Evolutionary conservation across 2,113 vertebrate genomes (phyloP).

Genomic region (Thalassarche chlororhynchos): DNA sequence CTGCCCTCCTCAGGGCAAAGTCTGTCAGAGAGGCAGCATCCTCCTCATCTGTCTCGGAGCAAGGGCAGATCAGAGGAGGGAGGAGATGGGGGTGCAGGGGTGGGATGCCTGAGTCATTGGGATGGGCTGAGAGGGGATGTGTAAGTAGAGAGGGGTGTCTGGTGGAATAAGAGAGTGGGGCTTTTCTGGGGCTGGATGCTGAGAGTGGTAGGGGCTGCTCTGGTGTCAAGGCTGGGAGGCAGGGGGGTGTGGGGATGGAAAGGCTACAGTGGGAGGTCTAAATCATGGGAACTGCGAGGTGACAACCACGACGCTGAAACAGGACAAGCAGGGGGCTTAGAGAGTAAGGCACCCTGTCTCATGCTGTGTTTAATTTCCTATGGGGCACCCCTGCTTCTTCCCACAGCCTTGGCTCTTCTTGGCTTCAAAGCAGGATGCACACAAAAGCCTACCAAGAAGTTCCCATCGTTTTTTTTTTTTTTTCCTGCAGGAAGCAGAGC

Average conservation of each 20-base stretch:
- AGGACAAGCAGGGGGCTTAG: not conserved
- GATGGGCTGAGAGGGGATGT: not conserved
- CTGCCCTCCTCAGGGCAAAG: not conserved
- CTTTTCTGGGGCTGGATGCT: not conserved
- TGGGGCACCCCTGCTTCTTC: not conserved
- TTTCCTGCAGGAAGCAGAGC: constrained; percentile 18
- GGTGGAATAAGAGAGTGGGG: not conserved
- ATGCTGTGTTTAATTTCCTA: not conserved
- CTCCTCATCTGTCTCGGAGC: not conserved
- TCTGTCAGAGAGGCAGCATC: not conserved
- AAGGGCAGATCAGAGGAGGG: not conserved
- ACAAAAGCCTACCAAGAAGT: not conserved
- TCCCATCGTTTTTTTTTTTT: not conserved
- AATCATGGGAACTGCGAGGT: not conserved
- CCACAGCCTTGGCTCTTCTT: not conserved
- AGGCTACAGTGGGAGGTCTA: not conserved
- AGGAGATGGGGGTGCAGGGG: accelerated
- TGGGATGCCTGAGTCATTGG: not conserved
- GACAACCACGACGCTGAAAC: not conserved
- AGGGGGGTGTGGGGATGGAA: not conserved
- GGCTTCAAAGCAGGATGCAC: not conserved
- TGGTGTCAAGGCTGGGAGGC: not conserved
- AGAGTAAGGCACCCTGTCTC: not conserved
- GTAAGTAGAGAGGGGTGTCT: not conserved
- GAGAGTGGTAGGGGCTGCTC: not conserved